A percentile compares a stretch with the other conserved stretches of the same genome.
Evolutionary conservation across 2,113 vertebrate genomes (phyloP).

Genomic region (Sarotherodon lohbergeri): DNA sequence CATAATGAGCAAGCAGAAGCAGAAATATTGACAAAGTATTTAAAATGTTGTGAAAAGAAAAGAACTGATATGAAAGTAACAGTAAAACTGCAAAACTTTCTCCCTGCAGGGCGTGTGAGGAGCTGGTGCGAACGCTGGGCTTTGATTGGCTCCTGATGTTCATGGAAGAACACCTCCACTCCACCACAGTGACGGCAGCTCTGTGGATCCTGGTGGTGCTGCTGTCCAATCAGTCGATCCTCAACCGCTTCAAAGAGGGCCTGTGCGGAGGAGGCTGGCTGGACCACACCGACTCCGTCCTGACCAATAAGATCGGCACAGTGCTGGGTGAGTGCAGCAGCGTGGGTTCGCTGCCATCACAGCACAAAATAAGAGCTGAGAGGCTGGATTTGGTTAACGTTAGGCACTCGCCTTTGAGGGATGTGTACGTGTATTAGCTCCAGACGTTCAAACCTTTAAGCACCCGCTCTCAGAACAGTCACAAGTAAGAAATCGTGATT

Average conservation of each 20-base stretch:
- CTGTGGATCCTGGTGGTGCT: constrained; percentile 92
- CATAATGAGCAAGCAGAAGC: fast-evolving
- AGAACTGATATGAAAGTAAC: background rate
- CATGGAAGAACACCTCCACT: constrained; percentile 95
- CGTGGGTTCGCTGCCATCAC: background rate
- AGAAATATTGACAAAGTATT: background rate
- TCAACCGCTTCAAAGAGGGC: constrained; percentile 93
- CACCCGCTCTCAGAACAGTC: background rate
- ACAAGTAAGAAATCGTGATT: background rate
- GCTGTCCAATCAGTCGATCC: constrained; percentile 87
- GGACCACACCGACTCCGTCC: constrained; percentile 94
- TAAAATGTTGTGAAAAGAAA: background rate
- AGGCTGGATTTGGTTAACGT: background rate
- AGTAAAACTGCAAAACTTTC: background rate
- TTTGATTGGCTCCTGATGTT: constrained; percentile 98
- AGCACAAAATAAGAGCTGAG: background rate
- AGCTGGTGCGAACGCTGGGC: constrained; percentile 87
- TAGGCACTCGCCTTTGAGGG: background rate
- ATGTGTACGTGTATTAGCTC: background rate
- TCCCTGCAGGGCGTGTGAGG: constrained; percentile 88
- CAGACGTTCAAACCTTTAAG: background rate
- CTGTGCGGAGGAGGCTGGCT: constrained; percentile 94
- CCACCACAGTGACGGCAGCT: constrained; percentile 88
- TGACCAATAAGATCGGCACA: constrained; percentile 96
- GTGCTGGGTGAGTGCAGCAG: constrained; percentile 82